Conservation (phyloP, 1,140 invertebrate species). For the Drosophila pallidifrons region DNA sequence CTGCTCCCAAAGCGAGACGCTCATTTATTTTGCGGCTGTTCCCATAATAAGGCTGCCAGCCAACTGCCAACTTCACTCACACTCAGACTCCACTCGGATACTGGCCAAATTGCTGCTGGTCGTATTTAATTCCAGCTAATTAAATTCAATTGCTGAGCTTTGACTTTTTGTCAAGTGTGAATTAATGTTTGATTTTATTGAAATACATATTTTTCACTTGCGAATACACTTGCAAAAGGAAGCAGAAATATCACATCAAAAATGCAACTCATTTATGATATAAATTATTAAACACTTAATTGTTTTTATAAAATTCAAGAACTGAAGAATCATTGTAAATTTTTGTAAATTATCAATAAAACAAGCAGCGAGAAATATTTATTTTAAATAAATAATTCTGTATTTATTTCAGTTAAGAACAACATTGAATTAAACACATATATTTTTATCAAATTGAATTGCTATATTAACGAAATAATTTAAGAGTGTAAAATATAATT, state of each 20-base stretch:
- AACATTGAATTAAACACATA: too few relatives aligned
- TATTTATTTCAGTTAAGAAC: too few relatives aligned
- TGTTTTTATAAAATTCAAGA: too few relatives aligned
- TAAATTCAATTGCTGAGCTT: conserved; percentile 65
- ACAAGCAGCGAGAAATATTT: too few relatives aligned
- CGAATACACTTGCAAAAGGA: neutral
- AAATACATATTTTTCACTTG: conserved; percentile 6
- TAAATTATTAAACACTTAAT: too few relatives aligned
- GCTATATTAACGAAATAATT: too few relatives aligned
- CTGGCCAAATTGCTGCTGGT: conserved; percentile 10
- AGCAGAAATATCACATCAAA: neutral
- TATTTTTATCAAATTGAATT: too few relatives aligned
- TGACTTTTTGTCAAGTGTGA: conserved; percentile 31
- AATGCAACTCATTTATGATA: neutral
- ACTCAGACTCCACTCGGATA: conserved; percentile 10
- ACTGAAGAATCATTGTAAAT: too few relatives aligned
- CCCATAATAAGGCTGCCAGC: conserved; percentile 58
- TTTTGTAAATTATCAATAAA: too few relatives aligned
- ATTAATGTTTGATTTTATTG: conserved; percentile 19
- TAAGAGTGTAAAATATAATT: too few relatives aligned
- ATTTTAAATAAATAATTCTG: too few relatives aligned
- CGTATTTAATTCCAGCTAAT: conserved; percentile 58
- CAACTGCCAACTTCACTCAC: conserved; percentile 37
- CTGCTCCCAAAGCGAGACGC: conserved; percentile 37
- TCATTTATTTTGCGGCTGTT: conserved; percentile 67